Evolutionary conservation across 2,113 vertebrate genomes (phyloP).

Genomic region (Brienomyrus brachyistius): DNA sequence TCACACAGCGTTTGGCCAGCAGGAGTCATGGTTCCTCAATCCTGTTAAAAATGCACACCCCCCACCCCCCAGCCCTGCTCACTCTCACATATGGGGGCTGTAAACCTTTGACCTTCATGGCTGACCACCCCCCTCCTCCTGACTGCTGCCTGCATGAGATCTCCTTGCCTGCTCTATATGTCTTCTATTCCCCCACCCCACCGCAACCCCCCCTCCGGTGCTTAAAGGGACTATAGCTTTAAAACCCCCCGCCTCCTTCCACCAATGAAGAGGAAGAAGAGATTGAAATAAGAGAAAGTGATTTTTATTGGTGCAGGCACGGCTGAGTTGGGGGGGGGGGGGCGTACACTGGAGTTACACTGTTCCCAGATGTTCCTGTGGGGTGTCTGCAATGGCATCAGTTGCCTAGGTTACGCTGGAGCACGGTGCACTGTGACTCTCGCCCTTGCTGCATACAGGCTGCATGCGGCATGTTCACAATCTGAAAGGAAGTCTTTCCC

Average conservation of each 20-base stretch:
- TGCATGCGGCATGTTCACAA: neutral
- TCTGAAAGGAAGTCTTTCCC: neutral
- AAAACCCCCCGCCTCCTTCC: neutral
- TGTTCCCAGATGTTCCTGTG: constrained; percentile 14
- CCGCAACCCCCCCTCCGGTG: neutral
- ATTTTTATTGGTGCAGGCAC: constrained; percentile 16
- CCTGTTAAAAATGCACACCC: neutral
- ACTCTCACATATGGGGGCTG: neutral
- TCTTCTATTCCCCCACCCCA: neutral
- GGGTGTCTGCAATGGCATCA: neutral
- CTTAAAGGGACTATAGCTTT: neutral
- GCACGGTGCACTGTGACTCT: neutral
- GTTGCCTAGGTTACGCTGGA: neutral
- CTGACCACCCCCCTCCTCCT: neutral
- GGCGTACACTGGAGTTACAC: neutral
- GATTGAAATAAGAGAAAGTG: neutral
- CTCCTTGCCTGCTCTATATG: neutral
- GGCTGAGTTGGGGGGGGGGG: neutral
- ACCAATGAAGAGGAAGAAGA: neutral
- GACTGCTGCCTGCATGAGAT: neutral
- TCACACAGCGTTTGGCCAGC: neutral
- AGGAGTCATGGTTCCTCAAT: neutral
- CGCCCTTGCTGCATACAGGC: neutral
- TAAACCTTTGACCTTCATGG: neutral
- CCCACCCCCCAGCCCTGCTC: neutral